Base-by-base conservation (phyloP, 2,888 invertebrate genomes). In the Falcaria lacertinaria region DNA sequence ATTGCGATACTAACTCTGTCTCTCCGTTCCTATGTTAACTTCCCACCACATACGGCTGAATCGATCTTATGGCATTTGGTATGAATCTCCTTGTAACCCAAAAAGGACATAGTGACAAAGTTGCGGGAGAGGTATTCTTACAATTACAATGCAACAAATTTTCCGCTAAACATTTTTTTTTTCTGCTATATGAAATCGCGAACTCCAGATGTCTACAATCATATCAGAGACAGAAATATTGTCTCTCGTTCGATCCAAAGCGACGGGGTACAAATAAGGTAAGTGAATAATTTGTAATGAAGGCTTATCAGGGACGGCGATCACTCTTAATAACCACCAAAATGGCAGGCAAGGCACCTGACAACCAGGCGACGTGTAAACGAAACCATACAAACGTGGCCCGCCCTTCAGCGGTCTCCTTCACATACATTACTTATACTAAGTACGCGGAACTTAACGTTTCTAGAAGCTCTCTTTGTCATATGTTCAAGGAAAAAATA, bases 301-400 rank as follows among this genome's bases (percentile, higher is more conserved):
- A n/a, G 38, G 33, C 48, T 56, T 57, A 66, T 64, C 69, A 50
- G 44, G 43, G 45, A 51, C 57, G 55, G 43, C 39, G 44, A 64
- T 63, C 62, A 50, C 45, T 52, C 63, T 74, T 79, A 74, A 74
- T 72, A 72, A 74, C 66, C 57, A 62, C 72, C 75, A 53, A 78
- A 80, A 76, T 70, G 69, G 70, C n/a, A n/a, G n/a, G n/a, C n/a
- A n/a, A 50, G 57, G 55, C 64, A 53, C 64, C 52, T 71, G 76
- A 79, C 74, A 77, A 68, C 65, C 68, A 55, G 61, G 55, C 63
- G 70, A 71, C 73, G 66, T 70, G 71, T 69, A 64, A 69, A 65
- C 57, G 69, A 70, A 74, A 71, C 58, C 63, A 61, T 54, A 52
- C 52, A 60, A 65, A 64, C 67, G 63, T 61, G 68, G 64, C 64